phyloP scores from a whole-genome alignment of 2,113 vertebrate species.

The Pantherophis guttatus region DNA sequence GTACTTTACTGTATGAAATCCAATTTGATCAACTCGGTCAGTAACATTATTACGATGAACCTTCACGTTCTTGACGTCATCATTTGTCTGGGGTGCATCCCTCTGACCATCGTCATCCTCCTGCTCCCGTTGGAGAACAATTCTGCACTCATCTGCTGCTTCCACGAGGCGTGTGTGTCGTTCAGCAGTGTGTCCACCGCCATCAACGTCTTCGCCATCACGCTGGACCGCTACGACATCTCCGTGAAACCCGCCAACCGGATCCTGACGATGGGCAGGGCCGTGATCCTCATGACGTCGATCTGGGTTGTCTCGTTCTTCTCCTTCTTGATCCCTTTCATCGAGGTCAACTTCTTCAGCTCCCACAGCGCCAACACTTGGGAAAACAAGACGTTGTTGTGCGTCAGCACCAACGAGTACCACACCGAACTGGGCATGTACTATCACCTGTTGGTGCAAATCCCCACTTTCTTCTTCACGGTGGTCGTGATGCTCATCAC shows the following conservation, averaged over 20 bases:
- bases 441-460: slow-evolving; percentile 95
- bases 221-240: slow-evolving; percentile 96
- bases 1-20: slow-evolving; percentile 99
- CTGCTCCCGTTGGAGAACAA: slow-evolving; percentile 90
- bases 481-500: slow-evolving; percentile 95
- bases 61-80: slow-evolving; percentile 95
- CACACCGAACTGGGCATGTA: slow-evolving; percentile 92
- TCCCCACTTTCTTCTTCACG: slow-evolving; percentile 97
- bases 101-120: slow-evolving; percentile 93
- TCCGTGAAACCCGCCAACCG: slow-evolving; percentile 96
- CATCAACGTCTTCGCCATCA: slow-evolving; percentile 96
- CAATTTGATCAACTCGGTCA: slow-evolving; percentile 98
- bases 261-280: slow-evolving; percentile 94
- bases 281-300: slow-evolving; percentile 84
- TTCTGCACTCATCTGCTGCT: slow-evolving; percentile 93
- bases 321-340: slow-evolving; percentile 95
- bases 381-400: slow-evolving; percentile 86
- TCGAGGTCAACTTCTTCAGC: slow-evolving; percentile 94
- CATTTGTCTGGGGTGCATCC: slow-evolving; percentile 95
- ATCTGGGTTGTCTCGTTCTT: slow-evolving; percentile 95
- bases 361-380: slow-evolving; percentile 75
- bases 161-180: slow-evolving; percentile 98
- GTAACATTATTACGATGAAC: slow-evolving; percentile 99
- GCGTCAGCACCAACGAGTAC: slow-evolving; percentile 84
- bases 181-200: slow-evolving; percentile 96